Conservation (phyloP, 2,888 invertebrate genomes). For the Abrostola triplasia region DNA sequence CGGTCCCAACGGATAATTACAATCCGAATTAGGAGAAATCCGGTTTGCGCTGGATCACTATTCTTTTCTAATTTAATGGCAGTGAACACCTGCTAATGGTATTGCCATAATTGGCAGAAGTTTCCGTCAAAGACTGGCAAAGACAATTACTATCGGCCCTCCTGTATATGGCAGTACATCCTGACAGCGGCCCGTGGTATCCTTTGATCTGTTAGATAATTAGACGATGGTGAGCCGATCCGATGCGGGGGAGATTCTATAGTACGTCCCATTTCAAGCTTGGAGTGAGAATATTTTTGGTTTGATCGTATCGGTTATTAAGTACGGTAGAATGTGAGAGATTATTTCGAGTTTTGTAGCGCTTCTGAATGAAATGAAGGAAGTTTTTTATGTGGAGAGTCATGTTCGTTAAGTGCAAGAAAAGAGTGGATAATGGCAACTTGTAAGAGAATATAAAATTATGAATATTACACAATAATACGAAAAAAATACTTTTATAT, state of each 20-base stretch:
- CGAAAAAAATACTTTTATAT: no score
- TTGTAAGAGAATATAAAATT: no score
- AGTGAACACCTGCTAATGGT: background rate
- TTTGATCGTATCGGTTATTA: conserved; percentile 37
- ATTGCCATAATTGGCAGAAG: background rate
- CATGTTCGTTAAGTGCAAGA: no score
- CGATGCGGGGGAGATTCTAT: conserved; percentile 48
- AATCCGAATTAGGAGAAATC: no score
- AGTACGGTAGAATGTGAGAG: conserved; percentile 18
- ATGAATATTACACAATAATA: no score
- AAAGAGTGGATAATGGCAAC: no score
- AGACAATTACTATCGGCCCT: conserved; percentile 29
- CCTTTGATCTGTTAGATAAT: conserved; percentile 68
- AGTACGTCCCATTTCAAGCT: conserved; percentile 40
- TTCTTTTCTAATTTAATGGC: background rate
- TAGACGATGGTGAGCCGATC: conserved; percentile 68
- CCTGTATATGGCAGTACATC: conserved; percentile 56
- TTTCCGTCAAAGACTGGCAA: background rate
- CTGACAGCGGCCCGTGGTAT: conserved; percentile 46
- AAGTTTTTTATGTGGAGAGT: no score
- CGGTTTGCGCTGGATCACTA: no score
- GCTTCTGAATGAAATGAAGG: no score
- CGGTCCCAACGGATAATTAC: no score
- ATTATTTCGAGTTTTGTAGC: background rate
- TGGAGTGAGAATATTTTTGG: conserved; percentile 27